phyloP scores from a whole-genome alignment of 1,140 invertebrate genomes.

The Trypoxylus dichotomus region DNA sequence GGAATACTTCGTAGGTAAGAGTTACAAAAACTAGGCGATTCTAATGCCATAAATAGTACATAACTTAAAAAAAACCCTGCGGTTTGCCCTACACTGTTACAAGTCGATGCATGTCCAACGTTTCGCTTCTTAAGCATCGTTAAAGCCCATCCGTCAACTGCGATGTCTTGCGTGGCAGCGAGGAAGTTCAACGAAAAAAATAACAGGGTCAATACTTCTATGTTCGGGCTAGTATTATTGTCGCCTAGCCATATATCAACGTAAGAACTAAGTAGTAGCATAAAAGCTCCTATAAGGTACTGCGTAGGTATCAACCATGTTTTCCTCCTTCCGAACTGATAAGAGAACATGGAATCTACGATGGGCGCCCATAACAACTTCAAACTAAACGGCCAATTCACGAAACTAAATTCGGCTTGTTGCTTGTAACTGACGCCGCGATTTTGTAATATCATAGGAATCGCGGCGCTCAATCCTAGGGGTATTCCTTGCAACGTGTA shows the following conservation, averaged over 20 bases:
- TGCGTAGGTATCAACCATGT: slow-evolving; percentile 97
- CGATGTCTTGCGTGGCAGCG: slow-evolving; percentile 98
- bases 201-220: slow-evolving; percentile 76
- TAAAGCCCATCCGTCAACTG: slow-evolving; percentile 99
- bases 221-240: slow-evolving; percentile 68
- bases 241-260: slow-evolving; percentile 77
- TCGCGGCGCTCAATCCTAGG: slow-evolving; percentile 86
- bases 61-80: slow-evolving; percentile 97
- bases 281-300: slow-evolving; percentile 79
- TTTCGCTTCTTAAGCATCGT: slow-evolving; percentile 97
- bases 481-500: slow-evolving; percentile 97
- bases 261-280: slow-evolving; percentile 79
- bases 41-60: slow-evolving; percentile 95
- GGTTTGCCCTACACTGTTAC: slow-evolving; percentile 98
- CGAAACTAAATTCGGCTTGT: slow-evolving; percentile 98
- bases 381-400: slow-evolving; percentile 96
- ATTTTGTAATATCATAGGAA: slow-evolving; percentile 95
- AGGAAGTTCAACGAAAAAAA: slow-evolving; percentile 95
- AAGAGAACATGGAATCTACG: slow-evolving; percentile 88
- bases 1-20: slow-evolving; percentile 80
- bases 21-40: slow-evolving; percentile 96
- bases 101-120: slow-evolving; percentile 98
- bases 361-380: slow-evolving; percentile 98
- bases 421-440: slow-evolving; percentile 87
- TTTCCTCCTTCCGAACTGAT: slow-evolving; percentile 87